A percentile compares a stretch with the other conserved stretches of the same genome.
phyloP scores from a whole-genome alignment of 2,113 vertebrate genomes.

The Casuarius casuarius region DNA sequence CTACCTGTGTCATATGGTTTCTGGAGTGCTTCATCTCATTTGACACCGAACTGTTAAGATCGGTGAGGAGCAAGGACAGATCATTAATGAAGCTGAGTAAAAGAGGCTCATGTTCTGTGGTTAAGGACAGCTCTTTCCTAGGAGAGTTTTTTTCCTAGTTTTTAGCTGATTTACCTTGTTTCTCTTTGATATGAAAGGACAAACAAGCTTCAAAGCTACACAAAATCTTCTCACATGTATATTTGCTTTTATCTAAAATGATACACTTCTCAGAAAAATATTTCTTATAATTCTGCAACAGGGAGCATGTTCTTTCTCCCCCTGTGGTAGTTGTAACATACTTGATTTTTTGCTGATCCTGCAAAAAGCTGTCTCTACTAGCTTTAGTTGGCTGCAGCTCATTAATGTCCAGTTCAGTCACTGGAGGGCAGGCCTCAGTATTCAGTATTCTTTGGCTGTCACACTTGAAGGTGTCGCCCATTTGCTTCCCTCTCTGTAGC shows the following conservation, averaged over 20 bases:
- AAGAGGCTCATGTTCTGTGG: not conserved
- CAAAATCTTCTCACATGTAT: fast-evolving
- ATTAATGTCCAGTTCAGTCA: not conserved
- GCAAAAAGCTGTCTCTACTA: not conserved
- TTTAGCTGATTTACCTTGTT: not conserved
- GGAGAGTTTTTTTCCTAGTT: no score
- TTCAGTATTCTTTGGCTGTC: not conserved
- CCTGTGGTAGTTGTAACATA: not conserved
- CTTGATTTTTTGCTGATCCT: not conserved
- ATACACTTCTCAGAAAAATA: not conserved
- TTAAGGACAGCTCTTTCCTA: not conserved
- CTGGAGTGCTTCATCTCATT: not conserved
- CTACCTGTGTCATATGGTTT: no score
- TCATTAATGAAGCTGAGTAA: not conserved
- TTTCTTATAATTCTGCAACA: not conserved
- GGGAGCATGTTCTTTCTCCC: not conserved
- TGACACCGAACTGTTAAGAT: not conserved
- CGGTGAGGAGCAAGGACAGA: not conserved
- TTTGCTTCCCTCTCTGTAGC: not conserved
- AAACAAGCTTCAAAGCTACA: not conserved
- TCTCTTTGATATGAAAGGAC: not conserved
- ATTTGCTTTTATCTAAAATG: not conserved
- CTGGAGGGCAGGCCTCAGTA: not conserved
- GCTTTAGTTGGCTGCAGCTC: not conserved
- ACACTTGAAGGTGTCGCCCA: not conserved